A percentile compares a stretch with the other conserved stretches of the same genome.
These are phyloP conservation scores for Micromys minutus DNA, from an alignment of 2,113 vertebrate species.

Conservation along the genomic window DNA sequence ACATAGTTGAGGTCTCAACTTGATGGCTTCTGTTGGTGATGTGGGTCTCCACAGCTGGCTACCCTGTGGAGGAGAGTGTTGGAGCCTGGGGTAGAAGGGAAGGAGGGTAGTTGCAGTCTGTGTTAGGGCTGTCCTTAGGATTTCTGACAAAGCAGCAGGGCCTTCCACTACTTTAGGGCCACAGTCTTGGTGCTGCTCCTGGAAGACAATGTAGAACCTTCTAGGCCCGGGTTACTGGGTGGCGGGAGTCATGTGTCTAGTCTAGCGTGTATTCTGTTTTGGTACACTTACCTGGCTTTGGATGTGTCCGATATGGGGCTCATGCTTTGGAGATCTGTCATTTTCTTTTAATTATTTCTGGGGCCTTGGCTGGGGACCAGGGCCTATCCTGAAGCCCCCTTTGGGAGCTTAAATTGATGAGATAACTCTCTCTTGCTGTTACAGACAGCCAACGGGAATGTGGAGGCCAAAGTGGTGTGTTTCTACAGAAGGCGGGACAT, in stretches of 20 bases:
- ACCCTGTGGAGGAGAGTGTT: background rate
- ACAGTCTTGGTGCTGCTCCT: background rate
- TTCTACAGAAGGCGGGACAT: slow-evolving; percentile 98
- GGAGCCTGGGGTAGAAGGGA: background rate
- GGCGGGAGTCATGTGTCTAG: background rate
- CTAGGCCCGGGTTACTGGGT: background rate
- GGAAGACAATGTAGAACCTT: background rate
- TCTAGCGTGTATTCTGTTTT: background rate
- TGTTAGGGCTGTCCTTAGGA: background rate
- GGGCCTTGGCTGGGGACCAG: background rate
- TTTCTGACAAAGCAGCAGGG: background rate
- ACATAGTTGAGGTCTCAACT: background rate
- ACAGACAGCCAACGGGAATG: slow-evolving; percentile 98
- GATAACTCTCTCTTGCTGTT: slow-evolving; percentile 75
- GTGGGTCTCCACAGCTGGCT: background rate
- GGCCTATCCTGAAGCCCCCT: background rate
- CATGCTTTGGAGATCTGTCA: too few relatives aligned
- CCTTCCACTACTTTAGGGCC: background rate
- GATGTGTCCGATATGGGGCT: background rate
- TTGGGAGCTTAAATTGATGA: background rate
- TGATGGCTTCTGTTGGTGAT: background rate
- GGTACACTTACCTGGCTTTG: background rate
- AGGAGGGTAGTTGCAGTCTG: background rate
- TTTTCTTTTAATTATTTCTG: background rate
- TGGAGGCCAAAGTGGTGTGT: slow-evolving; percentile 99